Evolutionary conservation across 2,113 vertebrate species (phyloP).

Genomic region (Grus americana): DNA sequence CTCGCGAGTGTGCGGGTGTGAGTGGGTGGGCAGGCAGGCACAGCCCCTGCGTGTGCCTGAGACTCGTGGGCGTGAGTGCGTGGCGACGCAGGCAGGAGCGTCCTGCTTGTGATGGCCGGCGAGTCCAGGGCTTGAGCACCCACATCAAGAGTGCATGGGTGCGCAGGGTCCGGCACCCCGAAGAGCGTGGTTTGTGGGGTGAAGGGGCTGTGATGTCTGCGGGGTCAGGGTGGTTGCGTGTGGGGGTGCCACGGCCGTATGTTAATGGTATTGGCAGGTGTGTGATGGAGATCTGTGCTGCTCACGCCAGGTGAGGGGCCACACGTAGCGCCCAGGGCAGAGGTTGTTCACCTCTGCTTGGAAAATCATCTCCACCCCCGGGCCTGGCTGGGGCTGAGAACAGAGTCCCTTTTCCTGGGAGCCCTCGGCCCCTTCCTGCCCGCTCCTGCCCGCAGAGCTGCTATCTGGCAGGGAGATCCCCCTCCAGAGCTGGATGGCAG

Average conservation of each 20-base stretch:
- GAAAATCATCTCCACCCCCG: neutral
- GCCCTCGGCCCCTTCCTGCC: neutral
- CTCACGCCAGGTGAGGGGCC: neutral
- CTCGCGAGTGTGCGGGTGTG: neutral
- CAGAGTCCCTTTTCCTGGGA: neutral
- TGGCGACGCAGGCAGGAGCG: neutral
- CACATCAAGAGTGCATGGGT: neutral
- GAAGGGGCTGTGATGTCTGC: neutral
- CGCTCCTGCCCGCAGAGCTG: neutral
- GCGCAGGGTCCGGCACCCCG: neutral
- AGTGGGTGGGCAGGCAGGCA: neutral
- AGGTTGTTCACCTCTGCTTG: neutral
- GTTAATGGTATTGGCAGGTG: rapidly evolving
- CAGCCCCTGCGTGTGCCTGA: neutral
- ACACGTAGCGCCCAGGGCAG: rapidly evolving
- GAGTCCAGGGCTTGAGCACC: neutral
- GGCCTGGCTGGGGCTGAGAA: neutral
- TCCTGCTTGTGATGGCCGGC: neutral
- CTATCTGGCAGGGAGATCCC: neutral
- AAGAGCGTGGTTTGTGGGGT: rapidly evolving
- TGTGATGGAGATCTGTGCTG: neutral
- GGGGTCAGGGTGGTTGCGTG: neutral
- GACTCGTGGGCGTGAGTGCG: neutral
- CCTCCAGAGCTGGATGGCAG: neutral
- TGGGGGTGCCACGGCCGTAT: rapidly evolving